phyloP scores from a whole-genome alignment of 2,797 vertebrate genomes.

The Clamator glandarius region DNA sequence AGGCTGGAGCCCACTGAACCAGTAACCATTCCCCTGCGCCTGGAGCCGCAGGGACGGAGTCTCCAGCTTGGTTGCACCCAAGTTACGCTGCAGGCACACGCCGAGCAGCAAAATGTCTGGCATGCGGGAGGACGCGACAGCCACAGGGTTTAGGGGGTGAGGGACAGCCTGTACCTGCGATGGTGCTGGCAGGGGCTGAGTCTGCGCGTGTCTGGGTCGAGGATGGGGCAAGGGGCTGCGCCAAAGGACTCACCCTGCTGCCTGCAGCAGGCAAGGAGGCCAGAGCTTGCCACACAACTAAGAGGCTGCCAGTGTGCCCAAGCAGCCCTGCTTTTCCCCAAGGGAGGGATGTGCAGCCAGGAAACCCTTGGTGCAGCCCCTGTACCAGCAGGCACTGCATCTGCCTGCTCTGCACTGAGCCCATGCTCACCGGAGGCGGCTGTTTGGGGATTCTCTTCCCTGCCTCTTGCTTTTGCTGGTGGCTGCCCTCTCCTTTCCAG shows the following conservation, averaged over 20 bases:
- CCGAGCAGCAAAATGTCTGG: neutral
- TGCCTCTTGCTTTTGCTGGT: fast-evolving
- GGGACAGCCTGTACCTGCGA: fast-evolving
- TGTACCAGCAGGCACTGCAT: fast-evolving
- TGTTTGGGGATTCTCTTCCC: neutral
- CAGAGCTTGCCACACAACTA: neutral
- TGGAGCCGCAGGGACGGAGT: neutral
- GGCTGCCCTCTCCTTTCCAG: neutral
- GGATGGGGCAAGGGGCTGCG: fast-evolving
- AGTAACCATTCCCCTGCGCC: neutral
- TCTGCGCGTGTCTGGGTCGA: fast-evolving
- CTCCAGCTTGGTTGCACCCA: neutral
- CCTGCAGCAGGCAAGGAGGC: neutral
- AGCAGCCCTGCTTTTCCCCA: neutral
- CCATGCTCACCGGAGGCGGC: fast-evolving
- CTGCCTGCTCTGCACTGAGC: fast-evolving
- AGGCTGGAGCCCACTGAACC: constrained; percentile 68
- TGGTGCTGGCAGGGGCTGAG: fast-evolving
- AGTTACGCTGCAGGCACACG: fast-evolving
- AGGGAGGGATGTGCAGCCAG: neutral
- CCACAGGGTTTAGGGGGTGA: fast-evolving
- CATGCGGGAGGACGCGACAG: fast-evolving
- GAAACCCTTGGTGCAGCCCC: neutral
- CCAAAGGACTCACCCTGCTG: neutral
- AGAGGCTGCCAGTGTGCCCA: neutral